Conservation (phyloP, 2,113 vertebrate species). For the Monopterus albus region DNA sequence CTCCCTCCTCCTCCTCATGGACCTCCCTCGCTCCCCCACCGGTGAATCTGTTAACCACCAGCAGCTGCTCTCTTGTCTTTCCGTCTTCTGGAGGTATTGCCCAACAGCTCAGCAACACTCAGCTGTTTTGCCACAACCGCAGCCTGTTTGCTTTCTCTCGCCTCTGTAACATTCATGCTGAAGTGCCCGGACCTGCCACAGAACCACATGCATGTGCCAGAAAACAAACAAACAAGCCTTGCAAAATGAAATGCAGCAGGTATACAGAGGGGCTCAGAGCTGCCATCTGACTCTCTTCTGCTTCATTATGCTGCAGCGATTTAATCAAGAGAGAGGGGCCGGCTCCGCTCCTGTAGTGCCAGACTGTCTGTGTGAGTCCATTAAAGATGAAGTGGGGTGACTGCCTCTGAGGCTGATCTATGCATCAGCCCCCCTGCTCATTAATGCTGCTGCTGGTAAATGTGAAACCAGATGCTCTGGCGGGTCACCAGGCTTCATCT, state of each 20-base stretch:
- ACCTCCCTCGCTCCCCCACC: neutral
- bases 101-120: conserved; percentile 39
- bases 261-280: conserved; percentile 12
- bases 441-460: conserved; percentile 4
- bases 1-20: conserved; percentile 11
- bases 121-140: conserved; percentile 44
- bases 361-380: conserved; percentile 48
- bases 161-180: neutral
- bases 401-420: conserved; percentile 24
- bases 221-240: neutral
- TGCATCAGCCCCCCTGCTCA: conserved; percentile 25
- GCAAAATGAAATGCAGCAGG: conserved; percentile 49
- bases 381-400: conserved; percentile 52
- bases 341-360: conserved; percentile 30
- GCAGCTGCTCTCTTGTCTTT: conserved; percentile 62
- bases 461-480: neutral
- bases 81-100: conserved; percentile 51
- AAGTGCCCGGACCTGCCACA: neutral
- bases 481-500: neutral
- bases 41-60: conserved; percentile 42
- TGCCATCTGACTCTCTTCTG: conserved; percentile 11
- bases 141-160: conserved; percentile 7
- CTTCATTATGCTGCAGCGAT: conserved; percentile 63
- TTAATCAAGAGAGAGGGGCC: conserved; percentile 34
- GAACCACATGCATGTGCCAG: neutral